A percentile compares a stretch with the other conserved stretches of the same genome.
Evolutionary conservation across 2,888 invertebrate genomes (phyloP).

Genomic region (Parelbella ahira): DNA sequence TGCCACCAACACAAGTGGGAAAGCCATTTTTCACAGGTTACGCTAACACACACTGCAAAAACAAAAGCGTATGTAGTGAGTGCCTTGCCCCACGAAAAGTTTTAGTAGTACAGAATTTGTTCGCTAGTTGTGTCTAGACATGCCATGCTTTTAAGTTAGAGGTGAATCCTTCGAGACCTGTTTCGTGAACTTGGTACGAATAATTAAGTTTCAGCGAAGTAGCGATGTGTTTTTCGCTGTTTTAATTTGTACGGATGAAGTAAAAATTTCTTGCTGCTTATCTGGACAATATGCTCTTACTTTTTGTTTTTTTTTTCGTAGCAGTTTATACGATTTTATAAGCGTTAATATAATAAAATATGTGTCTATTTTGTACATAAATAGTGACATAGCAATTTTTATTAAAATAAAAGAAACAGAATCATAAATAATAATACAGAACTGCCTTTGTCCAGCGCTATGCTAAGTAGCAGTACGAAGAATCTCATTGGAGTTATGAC

Average conservation of each 20-base stretch:
- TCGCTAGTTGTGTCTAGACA: slow-evolving; percentile 78
- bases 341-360: too few species aligned
- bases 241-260: slow-evolving; percentile 22
- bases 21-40: slow-evolving; percentile 76
- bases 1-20: slow-evolving; percentile 49
- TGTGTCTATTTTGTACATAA: too few species aligned
- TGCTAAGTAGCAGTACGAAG: neutral
- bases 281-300: slow-evolving; percentile 4
- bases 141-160: slow-evolving; percentile 71
- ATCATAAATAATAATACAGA: too few species aligned
- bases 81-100: slow-evolving; percentile 73
- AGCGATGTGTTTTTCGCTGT: slow-evolving; percentile 25
- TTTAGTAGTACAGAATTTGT: slow-evolving; percentile 72
- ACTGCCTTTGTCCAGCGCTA: too few species aligned
- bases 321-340: too few species aligned
- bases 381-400: too few species aligned
- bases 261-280: slow-evolving; percentile 8
- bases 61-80: slow-evolving; percentile 61
- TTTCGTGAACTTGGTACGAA: slow-evolving; percentile 47
- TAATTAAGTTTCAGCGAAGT: slow-evolving; percentile 27
- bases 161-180: slow-evolving; percentile 66
- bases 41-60: slow-evolving; percentile 59
- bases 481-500: slow-evolving; percentile 5
- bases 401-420: too few species aligned
- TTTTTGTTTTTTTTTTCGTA: slow-evolving; percentile 1